Evolutionary conservation across 2,888 invertebrate genomes (phyloP), one percentile per base, ranked within the genome.

Genomic region (Aelia acuminata): DNA sequence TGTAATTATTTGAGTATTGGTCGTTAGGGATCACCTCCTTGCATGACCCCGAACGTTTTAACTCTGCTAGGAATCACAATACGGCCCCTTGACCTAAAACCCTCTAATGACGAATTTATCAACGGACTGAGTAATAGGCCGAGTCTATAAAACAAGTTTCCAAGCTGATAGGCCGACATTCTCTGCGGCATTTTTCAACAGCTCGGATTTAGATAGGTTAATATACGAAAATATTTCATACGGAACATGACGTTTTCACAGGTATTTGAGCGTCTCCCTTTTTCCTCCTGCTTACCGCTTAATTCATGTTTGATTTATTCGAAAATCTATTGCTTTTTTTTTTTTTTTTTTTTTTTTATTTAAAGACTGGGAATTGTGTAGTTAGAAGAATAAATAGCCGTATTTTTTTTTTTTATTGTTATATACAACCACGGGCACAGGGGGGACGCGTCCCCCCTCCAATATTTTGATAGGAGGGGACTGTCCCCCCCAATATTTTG

Each of bases 141-240:
- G 31, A 31, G 63, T 63, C 63, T 63, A 63, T 63, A 35, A 63
- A 63, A 63, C 63, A 31, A 63, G 63, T 63, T 63, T 63, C 63
- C 15, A 31, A 31, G 18, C 18, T 31, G 31, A 18, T 31, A 31
- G 63, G 31, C 11, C 63, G 31, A 63, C 63, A 63, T 63, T 63
- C 63, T 63, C 18, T 31, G 63, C 2, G 31, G 57, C 31, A 57
- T 57, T 57, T 57, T 57, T n/a, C n/a, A 57, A 57, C 26, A 57
- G 63, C 4, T 63, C 63, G 63, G 18, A 31, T 63, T 35, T 35
- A 63, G 63, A 63, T 63, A 15, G 31, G 31, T 31, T 18, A 26
- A 63, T 63, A 63, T 63, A 63, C 26, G 63, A 31, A 63, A 63
- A 4, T 63, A 63, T 63, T 63, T 5, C 31, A 63, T 31, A 63